Evolutionary conservation across 2,888 invertebrate species (phyloP), one percentile per base, ranked within the genome.

Genomic region (Caenorhabditis sulstoni): DNA sequence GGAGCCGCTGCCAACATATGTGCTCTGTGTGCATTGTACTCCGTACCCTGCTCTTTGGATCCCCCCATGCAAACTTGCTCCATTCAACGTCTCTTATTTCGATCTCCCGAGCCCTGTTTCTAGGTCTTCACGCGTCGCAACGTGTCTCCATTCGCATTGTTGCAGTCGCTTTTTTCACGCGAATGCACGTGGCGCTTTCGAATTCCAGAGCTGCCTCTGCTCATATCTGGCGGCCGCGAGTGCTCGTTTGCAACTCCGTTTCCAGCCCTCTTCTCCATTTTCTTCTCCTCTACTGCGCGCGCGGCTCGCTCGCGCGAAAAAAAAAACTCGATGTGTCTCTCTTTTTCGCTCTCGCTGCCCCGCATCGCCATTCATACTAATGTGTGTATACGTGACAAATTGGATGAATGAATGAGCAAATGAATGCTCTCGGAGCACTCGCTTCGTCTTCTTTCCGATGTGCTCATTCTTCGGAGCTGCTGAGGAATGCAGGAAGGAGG

Each of bases 351-450:
- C 64, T 64, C n/a, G n/a, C n/a, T n/a, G n/a, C n/a, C n/a, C 50
- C 55, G 49, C 73, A 64, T 73, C 58, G 64, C 57, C 64, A 73
- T 73, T 73, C 73, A 64, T 73, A 73, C 73, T 64, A 73, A 73
- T 73, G 58, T 71, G 64, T 71, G 71, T 62, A 71, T 71, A 71
- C 62, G 71, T 71, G 71, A 71, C 71, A 71, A 62, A 71, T 71
- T 71, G 62, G 55, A 71, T 57, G 71, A 71, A 64, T 71, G 71
- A 71, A 71, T 71, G 71, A 71, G 71, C 71, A 62, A 64, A 64
- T 73, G 64, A 73, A 73, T 73, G 73, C 73, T 73, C 64, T 49
- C 58, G 57, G 22, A 41, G 39, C 41, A 29, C 50, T 61, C 29
- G 16, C 18, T 49, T 35, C 41, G 4, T 41, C 16, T 61, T 68